These are phyloP conservation scores for Latrodectus hesperus DNA, from an alignment of 2,888 invertebrate species.

Conservation along the genomic window DNA sequence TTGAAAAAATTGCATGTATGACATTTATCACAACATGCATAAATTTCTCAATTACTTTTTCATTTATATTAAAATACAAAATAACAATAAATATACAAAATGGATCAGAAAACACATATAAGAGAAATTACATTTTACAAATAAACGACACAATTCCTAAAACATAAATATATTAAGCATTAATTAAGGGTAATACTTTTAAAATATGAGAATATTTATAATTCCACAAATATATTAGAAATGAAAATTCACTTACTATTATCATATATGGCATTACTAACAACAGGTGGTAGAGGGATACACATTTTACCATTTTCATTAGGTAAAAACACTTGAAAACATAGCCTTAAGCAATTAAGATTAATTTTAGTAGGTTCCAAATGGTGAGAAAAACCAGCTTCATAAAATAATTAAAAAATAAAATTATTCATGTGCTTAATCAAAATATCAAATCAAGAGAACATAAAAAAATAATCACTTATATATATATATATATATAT, in stretches of 20 bases:
- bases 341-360: slow-evolving; percentile 92
- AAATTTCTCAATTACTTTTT: too few relatives aligned
- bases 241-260: slow-evolving; percentile 81
- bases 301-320: slow-evolving; percentile 82
- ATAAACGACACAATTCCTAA: not conserved
- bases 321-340: slow-evolving; percentile 89
- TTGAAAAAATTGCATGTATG: too few relatives aligned
- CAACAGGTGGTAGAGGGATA: slow-evolving; percentile 84
- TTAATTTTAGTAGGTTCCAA: slow-evolving; percentile 91
- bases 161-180: not conserved
- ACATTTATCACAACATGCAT: too few relatives aligned
- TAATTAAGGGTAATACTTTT: not conserved
- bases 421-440: not conserved
- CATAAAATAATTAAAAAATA: not conserved
- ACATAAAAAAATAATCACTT: too few relatives aligned
- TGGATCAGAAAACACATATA: not conserved
- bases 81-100: not conserved
- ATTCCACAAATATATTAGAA: slow-evolving; percentile 1
- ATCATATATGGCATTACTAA: slow-evolving; percentile 94
- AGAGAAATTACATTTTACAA: not conserved
- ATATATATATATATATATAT: too few relatives aligned
- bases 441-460: not conserved
- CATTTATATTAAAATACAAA: not conserved
- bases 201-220: not conserved
- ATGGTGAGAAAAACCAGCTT: slow-evolving; percentile 90